phyloP scores from a whole-genome alignment of 2,888 invertebrate species.

The Meiosimyza platycephala region DNA sequence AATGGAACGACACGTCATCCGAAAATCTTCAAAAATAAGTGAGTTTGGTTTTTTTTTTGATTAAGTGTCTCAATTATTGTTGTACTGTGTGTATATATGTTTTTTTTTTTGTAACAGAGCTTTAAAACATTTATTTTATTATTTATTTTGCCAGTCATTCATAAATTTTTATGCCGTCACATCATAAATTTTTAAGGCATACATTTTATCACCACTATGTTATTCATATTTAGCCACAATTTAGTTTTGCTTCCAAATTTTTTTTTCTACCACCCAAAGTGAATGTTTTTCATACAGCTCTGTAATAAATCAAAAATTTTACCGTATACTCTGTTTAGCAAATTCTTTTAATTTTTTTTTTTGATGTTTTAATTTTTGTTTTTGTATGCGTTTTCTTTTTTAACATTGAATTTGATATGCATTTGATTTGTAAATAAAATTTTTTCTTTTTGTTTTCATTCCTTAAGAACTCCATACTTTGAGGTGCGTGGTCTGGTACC shows the following conservation, averaged over 20 bases:
- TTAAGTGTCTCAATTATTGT: background rate
- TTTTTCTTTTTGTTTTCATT: background rate
- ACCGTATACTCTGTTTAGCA: too few species aligned
- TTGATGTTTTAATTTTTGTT: constrained; percentile 24
- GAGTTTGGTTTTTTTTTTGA: constrained; percentile 46
- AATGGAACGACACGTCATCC: constrained; percentile 66
- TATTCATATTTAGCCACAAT: too few species aligned
- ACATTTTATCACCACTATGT: too few species aligned
- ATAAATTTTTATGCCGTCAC: background rate
- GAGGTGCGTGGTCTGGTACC: constrained; percentile 76
- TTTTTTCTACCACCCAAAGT: constrained; percentile 9
- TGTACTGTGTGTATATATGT: background rate
- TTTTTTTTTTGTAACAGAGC: background rate
- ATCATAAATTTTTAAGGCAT: too few species aligned
- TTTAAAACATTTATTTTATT: background rate
- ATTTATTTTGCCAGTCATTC: background rate
- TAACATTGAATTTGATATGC: too few species aligned
- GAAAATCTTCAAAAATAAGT: constrained; percentile 66
- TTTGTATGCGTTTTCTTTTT: constrained; percentile 33
- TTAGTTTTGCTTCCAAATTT: background rate
- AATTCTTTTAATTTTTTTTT: constrained; percentile 5
- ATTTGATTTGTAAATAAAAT: constrained; percentile 41
- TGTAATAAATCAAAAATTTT: too few species aligned
- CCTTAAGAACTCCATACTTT: constrained; percentile 71
- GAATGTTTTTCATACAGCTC: too few species aligned